phyloP scores from a whole-genome alignment of 2,797 vertebrate genomes.

The Monodelphis domestica region DNA sequence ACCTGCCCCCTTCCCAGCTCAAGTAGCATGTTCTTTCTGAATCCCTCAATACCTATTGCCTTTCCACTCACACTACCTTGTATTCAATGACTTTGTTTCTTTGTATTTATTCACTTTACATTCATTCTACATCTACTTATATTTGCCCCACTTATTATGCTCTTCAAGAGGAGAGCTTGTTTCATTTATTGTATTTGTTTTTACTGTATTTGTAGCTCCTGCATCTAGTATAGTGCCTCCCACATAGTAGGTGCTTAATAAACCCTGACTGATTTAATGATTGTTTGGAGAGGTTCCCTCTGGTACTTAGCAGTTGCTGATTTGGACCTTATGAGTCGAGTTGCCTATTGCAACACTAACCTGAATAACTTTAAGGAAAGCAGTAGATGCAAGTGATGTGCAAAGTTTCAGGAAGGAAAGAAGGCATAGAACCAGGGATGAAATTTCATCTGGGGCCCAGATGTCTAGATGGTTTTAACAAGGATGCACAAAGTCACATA shows the following conservation, averaged over 20 bases:
- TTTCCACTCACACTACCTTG: neutral
- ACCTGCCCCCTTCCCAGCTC: neutral
- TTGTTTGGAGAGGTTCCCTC: neutral
- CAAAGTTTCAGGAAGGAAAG: neutral
- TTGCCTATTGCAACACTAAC: neutral
- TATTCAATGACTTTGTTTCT: neutral
- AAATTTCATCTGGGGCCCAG: conserved; percentile 1
- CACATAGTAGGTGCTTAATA: neutral
- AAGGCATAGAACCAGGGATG: neutral
- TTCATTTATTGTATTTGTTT: neutral
- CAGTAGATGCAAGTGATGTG: neutral
- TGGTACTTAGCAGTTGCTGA: neutral
- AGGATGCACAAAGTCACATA: neutral
- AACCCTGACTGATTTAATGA: neutral
- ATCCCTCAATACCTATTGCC: neutral
- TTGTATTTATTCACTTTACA: neutral
- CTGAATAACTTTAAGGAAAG: neutral
- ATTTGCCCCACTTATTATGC: neutral
- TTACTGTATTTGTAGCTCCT: neutral
- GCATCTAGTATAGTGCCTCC: neutral
- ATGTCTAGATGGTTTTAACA: neutral
- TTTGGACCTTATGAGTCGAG: neutral
- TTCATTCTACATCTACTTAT: neutral
- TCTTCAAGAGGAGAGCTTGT: neutral
- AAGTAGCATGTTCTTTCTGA: neutral